These are phyloP conservation scores for Diachasmimorpha longicaudata DNA, from an alignment of 1,140 invertebrate species.

Conservation along the genomic window DNA sequence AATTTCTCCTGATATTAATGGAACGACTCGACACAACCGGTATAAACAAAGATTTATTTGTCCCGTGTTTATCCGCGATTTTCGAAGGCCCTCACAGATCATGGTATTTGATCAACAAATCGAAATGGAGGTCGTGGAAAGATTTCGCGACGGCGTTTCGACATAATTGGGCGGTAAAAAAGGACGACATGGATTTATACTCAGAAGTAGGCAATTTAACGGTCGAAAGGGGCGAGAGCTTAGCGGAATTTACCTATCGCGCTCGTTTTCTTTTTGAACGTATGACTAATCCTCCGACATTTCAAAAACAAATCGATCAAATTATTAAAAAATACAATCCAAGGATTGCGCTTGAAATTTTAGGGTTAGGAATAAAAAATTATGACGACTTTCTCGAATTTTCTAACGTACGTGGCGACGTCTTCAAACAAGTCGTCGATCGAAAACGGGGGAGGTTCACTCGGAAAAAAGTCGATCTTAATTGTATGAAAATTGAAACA, in stretches of 20 bases:
- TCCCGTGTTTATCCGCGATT: constrained; percentile 17
- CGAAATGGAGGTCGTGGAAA: constrained; percentile 13
- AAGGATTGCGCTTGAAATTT: constrained; percentile 14
- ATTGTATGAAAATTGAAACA: background rate
- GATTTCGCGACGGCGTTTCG: constrained; percentile 26
- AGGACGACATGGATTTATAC: no score
- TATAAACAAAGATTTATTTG: no score
- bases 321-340: constrained; percentile 22
- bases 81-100: constrained; percentile 20
- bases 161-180: no score
- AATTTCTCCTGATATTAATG: constrained; percentile 19
- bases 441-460: background rate
- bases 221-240: no score
- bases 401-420: constrained; percentile 6
- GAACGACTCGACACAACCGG: constrained; percentile 12
- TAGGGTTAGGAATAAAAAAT: background rate
- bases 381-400: constrained; percentile 20
- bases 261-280: constrained; percentile 21
- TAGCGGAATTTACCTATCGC: constrained; percentile 23
- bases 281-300: constrained; percentile 19
- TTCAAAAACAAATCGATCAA: constrained; percentile 20
- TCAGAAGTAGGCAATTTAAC: no score
- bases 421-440: background rate
- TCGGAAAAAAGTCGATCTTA: background rate
- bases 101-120: constrained; percentile 25